These are phyloP conservation scores for Choloepus hoffmanni DNA, from an alignment of 2,113 vertebrate genomes.

Conservation along the genomic window DNA sequence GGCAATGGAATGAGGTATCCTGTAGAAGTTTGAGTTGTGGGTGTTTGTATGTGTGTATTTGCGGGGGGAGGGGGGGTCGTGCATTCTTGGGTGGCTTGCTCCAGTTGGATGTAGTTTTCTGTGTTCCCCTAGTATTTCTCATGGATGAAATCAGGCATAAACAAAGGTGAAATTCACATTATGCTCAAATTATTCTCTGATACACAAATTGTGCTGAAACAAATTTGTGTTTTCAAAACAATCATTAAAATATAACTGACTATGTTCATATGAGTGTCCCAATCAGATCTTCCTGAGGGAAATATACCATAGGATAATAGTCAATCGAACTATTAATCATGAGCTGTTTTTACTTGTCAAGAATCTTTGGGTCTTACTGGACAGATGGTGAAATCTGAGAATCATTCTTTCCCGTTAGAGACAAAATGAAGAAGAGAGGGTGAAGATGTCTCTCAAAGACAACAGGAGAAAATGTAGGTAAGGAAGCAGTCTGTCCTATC, in stretches of 20 bases:
- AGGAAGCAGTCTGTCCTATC: not conserved
- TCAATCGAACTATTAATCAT: not conserved
- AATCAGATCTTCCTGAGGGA: conserved; percentile 19
- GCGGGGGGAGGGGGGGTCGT: not conserved
- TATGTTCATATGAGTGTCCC: not conserved
- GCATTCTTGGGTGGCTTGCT: not conserved
- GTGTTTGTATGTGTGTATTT: no score
- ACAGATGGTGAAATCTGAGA: not conserved
- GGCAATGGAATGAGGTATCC: not conserved
- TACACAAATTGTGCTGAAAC: conserved; percentile 20
- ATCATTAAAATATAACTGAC: conserved; percentile 21
- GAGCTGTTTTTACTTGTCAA: not conserved
- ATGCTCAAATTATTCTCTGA: conserved; percentile 8
- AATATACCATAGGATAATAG: not conserved
- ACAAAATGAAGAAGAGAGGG: not conserved
- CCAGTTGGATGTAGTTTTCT: not conserved
- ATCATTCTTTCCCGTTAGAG: not conserved
- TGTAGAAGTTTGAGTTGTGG: not conserved
- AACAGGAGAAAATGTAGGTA: not conserved
- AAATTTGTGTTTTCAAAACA: conserved; percentile 67
- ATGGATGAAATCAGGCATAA: conserved; percentile 36
- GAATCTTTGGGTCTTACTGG: not conserved
- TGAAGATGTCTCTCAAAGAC: not conserved
- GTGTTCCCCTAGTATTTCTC: not conserved
- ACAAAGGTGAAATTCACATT: conserved; percentile 56